These are phyloP conservation scores for Aporrectodea caliginosa DNA, from an alignment of 1,140 invertebrate genomes.

Conservation along the genomic window DNA sequence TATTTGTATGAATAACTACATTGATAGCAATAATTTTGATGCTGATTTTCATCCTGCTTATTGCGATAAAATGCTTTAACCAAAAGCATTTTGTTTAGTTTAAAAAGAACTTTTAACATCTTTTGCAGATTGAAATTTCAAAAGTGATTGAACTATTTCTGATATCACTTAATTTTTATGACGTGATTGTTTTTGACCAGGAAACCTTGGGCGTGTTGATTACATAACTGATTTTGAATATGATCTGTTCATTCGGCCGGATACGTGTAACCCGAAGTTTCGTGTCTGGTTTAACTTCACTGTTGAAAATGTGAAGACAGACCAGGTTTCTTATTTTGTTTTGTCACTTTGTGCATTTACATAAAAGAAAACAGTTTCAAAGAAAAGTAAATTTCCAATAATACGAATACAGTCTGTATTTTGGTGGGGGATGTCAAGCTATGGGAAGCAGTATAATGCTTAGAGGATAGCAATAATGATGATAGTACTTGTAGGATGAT, in stretches of 20 bases:
- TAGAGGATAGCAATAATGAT: too few species aligned
- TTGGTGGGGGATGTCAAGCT: too few species aligned
- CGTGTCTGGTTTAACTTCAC: slow-evolving; percentile 98
- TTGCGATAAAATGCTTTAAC: background rate
- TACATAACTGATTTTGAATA: slow-evolving; percentile 91
- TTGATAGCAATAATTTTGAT: too few species aligned
- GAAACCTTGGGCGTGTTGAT: slow-evolving; percentile 91
- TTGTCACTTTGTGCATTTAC: too few species aligned
- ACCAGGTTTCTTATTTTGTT: too few species aligned
- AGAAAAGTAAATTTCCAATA: too few species aligned
- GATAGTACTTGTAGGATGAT: too few species aligned
- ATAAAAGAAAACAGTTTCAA: too few species aligned
- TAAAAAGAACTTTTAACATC: background rate
- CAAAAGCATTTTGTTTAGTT: background rate
- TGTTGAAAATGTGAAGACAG: slow-evolving; percentile 88
- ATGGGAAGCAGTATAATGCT: too few species aligned
- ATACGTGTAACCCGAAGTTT: slow-evolving; percentile 88
- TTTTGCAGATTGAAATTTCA: slow-evolving; percentile 1
- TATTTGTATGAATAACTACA: too few species aligned
- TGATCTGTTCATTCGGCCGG: slow-evolving; percentile 91
- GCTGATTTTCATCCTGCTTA: background rate
- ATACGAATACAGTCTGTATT: too few species aligned
- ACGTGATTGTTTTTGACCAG: slow-evolving; percentile 61
- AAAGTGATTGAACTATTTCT: slow-evolving; percentile 24
- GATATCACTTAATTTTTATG: too few species aligned